A percentile compares a stretch with the other conserved stretches of the same genome.
phyloP scores from a whole-genome alignment of 2,113 vertebrate genomes.

The Lepus europaeus region DNA sequence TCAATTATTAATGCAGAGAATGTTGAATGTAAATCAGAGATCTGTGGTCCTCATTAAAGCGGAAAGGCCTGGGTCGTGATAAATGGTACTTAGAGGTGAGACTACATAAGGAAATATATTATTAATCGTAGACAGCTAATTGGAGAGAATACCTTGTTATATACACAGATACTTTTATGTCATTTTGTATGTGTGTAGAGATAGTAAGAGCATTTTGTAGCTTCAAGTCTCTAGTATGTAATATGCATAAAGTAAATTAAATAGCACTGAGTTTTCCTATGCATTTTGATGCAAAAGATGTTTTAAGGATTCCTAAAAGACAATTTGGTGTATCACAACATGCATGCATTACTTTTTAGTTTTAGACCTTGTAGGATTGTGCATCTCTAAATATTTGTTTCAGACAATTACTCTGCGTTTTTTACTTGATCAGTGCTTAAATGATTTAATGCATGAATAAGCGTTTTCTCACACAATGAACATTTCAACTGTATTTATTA shows the following conservation, averaged over 20 bases:
- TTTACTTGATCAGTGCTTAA: slow-evolving; percentile 67
- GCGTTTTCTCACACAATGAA: slow-evolving; percentile 84
- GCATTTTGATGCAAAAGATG: slow-evolving; percentile 86
- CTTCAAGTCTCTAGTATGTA: slow-evolving; percentile 87
- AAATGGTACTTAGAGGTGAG: slow-evolving; percentile 79
- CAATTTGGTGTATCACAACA: slow-evolving; percentile 76
- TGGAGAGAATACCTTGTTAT: slow-evolving; percentile 85
- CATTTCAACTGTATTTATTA: slow-evolving; percentile 83
- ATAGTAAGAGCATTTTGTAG: slow-evolving; percentile 88
- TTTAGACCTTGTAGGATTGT: slow-evolving; percentile 83
- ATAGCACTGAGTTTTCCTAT: slow-evolving; percentile 86
- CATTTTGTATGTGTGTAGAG: slow-evolving; percentile 85
- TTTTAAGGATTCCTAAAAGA: slow-evolving; percentile 87
- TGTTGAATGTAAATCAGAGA: slow-evolving; percentile 73
- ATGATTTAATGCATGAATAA: slow-evolving; percentile 88
- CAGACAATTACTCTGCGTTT: slow-evolving; percentile 36
- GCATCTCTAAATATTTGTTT: slow-evolving; percentile 78
- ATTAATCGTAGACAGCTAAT: slow-evolving; percentile 79
- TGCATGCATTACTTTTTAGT: slow-evolving; percentile 86
- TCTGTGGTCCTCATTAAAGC: slow-evolving; percentile 72
- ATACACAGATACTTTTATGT: slow-evolving; percentile 87
- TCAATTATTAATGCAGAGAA: slow-evolving; percentile 78
- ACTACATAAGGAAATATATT: slow-evolving; percentile 57
- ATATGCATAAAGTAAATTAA: slow-evolving; percentile 84
- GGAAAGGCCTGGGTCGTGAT: slow-evolving; percentile 79